These are phyloP conservation scores for Drosophila equinoxialis DNA, from an alignment of 1,140 invertebrate species.

Conservation along the genomic window DNA sequence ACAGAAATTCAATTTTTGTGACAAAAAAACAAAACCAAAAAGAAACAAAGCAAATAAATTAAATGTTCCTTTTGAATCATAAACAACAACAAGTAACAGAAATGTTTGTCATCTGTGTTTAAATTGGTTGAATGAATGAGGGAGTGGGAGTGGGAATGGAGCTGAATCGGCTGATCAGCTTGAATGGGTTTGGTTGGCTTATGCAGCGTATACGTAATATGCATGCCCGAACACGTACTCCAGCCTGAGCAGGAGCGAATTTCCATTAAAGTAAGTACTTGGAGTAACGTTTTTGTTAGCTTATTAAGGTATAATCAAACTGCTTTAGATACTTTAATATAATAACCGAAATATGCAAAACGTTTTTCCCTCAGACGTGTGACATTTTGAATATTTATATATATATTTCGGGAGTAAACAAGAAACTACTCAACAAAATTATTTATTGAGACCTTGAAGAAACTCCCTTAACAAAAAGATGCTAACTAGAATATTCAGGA, in stretches of 20 bases:
- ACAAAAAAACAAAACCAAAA: conserved; percentile 29
- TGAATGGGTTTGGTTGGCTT: conserved; percentile 44
- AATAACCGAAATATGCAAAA: too few relatives aligned
- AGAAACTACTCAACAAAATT: too few relatives aligned
- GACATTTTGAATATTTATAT: too few relatives aligned
- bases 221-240: conserved; percentile 37
- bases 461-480: too few relatives aligned
- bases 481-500: too few relatives aligned
- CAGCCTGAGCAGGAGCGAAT: background rate
- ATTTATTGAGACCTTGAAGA: too few relatives aligned
- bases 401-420: too few relatives aligned
- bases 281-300: too few relatives aligned
- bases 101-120: conserved; percentile 34
- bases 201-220: conserved; percentile 53
- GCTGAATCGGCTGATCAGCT: conserved; percentile 22
- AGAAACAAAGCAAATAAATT: conserved; percentile 77
- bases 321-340: too few relatives aligned
- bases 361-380: too few relatives aligned
- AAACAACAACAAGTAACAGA: conserved; percentile 50
- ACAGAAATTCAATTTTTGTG: conserved; percentile 77
- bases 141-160: conserved; percentile 20
- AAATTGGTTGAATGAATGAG: conserved; percentile 22
- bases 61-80: conserved; percentile 81
- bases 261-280: background rate
- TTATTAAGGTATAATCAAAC: too few relatives aligned